Percentiles rank a stretch among this genome's conserved stretches.
phyloP scores from a whole-genome alignment of 2,888 invertebrate species.

The Athetis lepigone region DNA sequence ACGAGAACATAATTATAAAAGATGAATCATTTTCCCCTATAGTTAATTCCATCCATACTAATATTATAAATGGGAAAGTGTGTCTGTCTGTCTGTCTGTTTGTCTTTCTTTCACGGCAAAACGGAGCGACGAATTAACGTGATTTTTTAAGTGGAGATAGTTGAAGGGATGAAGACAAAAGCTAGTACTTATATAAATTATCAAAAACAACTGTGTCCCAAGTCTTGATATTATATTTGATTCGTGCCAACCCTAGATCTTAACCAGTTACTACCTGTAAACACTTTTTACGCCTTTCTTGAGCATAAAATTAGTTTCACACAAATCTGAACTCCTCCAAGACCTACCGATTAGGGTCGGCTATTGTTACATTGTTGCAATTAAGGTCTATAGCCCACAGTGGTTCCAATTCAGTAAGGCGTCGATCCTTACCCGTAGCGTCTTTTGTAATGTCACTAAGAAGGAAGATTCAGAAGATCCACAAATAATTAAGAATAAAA shows the following conservation, averaged over 20 bases:
- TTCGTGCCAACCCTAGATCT: conserved; percentile 36
- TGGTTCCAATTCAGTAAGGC: conserved; percentile 54
- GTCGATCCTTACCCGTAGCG: conserved; percentile 50
- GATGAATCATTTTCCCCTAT: no score
- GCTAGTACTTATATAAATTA: no score
- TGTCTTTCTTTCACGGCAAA: no score
- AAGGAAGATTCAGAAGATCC: conserved; percentile 2
- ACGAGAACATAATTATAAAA: no score
- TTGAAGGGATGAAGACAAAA: no score
- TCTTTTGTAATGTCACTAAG: conserved; percentile 20
- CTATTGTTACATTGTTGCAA: conserved; percentile 57
- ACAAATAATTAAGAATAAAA: no score
- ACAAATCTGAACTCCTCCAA: conserved; percentile 38
- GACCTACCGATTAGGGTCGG: conserved; percentile 45
- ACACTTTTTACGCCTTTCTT: conserved; percentile 52
- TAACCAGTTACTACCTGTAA: conserved; percentile 31
- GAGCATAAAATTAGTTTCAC: conserved; percentile 57
- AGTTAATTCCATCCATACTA: no score
- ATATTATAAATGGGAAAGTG: no score
- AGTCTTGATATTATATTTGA: background rate
- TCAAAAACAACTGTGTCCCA: no score
- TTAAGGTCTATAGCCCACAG: conserved; percentile 54
- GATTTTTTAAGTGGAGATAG: no score
- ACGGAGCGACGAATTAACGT: no score
- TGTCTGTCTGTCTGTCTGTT: no score